These are phyloP conservation scores for Pipistrellus nathusii DNA, from an alignment of 2,797 vertebrate species.

Conservation along the genomic window DNA sequence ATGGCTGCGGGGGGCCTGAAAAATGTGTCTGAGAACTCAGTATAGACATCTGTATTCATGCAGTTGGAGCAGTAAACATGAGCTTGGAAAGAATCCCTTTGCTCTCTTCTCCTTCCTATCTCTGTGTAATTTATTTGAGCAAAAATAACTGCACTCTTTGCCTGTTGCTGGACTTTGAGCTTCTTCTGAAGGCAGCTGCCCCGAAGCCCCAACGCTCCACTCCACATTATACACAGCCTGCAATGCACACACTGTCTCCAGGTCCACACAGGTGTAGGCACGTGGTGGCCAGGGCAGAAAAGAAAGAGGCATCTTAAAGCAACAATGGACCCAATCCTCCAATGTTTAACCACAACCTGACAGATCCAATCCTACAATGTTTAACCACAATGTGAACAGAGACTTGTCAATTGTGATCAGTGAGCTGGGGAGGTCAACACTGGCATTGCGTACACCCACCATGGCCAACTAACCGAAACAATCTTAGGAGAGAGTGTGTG, in stretches of 20 bases:
- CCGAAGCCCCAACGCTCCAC: background rate
- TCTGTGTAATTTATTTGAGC: constrained; percentile 70
- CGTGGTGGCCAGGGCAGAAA: background rate
- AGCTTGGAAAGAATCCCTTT: constrained; percentile 56
- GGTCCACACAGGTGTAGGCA: constrained; percentile 24
- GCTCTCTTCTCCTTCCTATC: constrained; percentile 51
- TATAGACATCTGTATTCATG: background rate
- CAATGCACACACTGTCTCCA: rapidly evolving
- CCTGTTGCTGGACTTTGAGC: background rate
- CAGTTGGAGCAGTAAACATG: constrained; percentile 70
- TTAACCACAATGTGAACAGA: background rate
- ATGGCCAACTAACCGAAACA: background rate
- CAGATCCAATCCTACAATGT: too few relatives aligned
- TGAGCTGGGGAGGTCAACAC: background rate
- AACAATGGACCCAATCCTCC: background rate
- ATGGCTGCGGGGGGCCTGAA: rapidly evolving
- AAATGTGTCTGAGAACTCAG: background rate
- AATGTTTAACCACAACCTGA: background rate
- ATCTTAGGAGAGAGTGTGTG: background rate
- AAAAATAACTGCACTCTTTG: constrained; percentile 31
- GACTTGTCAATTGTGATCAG: background rate
- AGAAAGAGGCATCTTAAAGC: background rate
- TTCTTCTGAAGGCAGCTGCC: background rate
- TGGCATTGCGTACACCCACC: background rate
- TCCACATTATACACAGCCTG: too few relatives aligned